Percentiles rank a stretch among this genome's conserved stretches.
Conservation (phyloP, 2,797 vertebrate species). For the Gorsachius magnificus region DNA sequence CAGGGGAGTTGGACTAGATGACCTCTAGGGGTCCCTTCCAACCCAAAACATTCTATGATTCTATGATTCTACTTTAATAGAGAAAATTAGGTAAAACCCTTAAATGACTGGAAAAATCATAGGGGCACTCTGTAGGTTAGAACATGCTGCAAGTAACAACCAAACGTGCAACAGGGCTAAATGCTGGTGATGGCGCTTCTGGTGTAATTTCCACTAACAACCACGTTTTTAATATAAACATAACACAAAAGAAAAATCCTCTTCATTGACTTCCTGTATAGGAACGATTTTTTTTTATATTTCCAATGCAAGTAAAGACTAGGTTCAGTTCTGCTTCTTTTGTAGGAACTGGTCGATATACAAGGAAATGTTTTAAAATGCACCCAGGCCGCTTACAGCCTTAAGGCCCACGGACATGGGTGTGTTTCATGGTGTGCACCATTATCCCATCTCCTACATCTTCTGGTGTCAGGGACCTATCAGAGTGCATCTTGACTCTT, state of each 20-base stretch:
- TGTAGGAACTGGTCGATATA: background rate
- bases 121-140: background rate
- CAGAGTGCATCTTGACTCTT: background rate
- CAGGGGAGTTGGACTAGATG: too few relatives aligned
- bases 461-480: background rate
- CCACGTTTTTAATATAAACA: background rate
- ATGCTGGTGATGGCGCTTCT: background rate
- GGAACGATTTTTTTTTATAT: background rate
- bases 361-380: background rate
- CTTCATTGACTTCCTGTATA: background rate
- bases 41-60: too few relatives aligned
- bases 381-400: background rate
- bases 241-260: background rate
- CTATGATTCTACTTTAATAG: background rate
- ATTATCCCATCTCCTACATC: background rate
- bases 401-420: background rate
- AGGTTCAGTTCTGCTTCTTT: background rate
- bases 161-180: background rate
- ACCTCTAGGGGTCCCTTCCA: too few relatives aligned
- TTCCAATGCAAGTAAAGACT: background rate
- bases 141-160: background rate
- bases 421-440: background rate
- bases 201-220: background rate
- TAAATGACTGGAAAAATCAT: background rate
- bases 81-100: background rate